Evolutionary conservation across 2,113 vertebrate species (phyloP), one percentile per base, ranked within the genome.

Genomic region (Aegotheles bennettii): DNA sequence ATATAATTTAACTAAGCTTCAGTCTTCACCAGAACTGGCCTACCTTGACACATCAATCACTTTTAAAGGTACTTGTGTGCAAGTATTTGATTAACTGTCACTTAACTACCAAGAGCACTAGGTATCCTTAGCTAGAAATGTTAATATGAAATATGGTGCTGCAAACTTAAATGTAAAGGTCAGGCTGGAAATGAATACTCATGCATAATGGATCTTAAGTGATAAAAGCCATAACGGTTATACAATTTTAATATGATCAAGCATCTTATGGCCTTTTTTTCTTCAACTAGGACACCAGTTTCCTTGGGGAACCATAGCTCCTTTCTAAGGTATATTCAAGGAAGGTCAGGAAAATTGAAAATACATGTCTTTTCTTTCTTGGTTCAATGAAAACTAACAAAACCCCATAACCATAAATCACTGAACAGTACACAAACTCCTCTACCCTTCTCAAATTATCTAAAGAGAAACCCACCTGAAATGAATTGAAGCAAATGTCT

Each of bases 161-260:
- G 19, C 63, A 57, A 31, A 57, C 71, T 78, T 86, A 47, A 89
- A 53, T 77, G 38, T 82, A 84, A 95, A 96, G 47, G 91, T 95
- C 92, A 94, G 56, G 43, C 82, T 86, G 90, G 86, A 86, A 96
- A 80, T 48, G 83, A 96, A 84, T 78, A 75, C 54, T 89, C 73
- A 92, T 92, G 56, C 68, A 94, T 93, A 89, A 95, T 95, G 48
- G 68, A 95, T 94, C 56, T 75, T 86, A 92, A 95, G 85, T 38
- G 68, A 84, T 79, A 95, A 93, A 93, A 96, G 82, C 75, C 35
- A 21, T 74, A 94, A 86, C 57, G 76, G 51, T 74, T 81, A 75
- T 89, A 59, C 57, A 90, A 78, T 86, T 91, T 94, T 93, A 94
- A 97, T 86, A 50, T 6, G 26, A 63, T 59, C 67, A 92, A 86